These are phyloP conservation scores for Cromileptes altivelis DNA, from an alignment of 2,113 vertebrate species.

Conservation along the genomic window DNA sequence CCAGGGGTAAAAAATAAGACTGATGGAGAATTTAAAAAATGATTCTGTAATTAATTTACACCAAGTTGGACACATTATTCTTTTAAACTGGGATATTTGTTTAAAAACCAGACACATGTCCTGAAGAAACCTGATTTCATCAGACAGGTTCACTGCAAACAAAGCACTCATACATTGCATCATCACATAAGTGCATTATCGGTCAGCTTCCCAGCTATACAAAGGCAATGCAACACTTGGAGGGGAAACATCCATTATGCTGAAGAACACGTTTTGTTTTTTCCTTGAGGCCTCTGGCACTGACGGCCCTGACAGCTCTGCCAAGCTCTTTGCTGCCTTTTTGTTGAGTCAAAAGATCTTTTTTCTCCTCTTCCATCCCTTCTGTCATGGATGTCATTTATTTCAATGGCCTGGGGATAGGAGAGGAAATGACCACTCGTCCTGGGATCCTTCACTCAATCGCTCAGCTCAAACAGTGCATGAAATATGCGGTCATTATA, in stretches of 20 bases:
- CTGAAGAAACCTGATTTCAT: slow-evolving; percentile 34
- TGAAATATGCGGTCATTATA: slow-evolving; percentile 31
- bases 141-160: slow-evolving; percentile 20
- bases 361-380: slow-evolving; percentile 4
- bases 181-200: slow-evolving; percentile 54
- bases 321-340: slow-evolving; percentile 41
- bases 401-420: slow-evolving; percentile 25
- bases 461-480: slow-evolving; percentile 14
- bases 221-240: slow-evolving; percentile 12
- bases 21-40: neutral
- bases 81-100: slow-evolving; percentile 3
- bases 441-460: slow-evolving; percentile 6
- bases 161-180: slow-evolving; percentile 52
- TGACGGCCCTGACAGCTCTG: slow-evolving; percentile 17
- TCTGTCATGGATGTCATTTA: slow-evolving; percentile 43
- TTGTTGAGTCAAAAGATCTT: slow-evolving; percentile 51
- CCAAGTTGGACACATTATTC: neutral
- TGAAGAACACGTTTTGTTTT: neutral
- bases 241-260: slow-evolving; percentile 57
- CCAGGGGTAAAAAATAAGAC: neutral
- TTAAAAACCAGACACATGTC: neutral
- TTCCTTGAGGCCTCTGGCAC: slow-evolving; percentile 6
- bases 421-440: slow-evolving; percentile 23
- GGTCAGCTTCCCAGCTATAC: slow-evolving; percentile 30
- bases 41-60: neutral